Base-by-base conservation (phyloP, 2,797 vertebrate species). In the Sylvilagus floridanus region DNA sequence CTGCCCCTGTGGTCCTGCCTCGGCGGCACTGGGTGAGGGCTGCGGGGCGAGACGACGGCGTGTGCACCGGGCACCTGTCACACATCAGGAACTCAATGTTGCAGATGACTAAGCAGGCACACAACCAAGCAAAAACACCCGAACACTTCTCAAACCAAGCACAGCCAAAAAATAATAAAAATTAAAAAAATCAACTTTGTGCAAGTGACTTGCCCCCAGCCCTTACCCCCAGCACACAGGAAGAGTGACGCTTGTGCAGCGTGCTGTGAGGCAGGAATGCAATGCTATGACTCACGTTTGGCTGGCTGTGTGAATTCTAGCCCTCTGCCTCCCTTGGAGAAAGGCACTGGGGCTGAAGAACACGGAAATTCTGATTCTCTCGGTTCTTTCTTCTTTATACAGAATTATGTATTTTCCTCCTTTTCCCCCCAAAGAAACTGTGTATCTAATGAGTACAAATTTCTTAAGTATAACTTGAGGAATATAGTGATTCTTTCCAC, bases 31-130 rank as follows among this genome's bases (percentile, higher is more conserved):
- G 72, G 35, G 32, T 30, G 4, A 42, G 85, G 60, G 7, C 42
- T 13, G 10, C 12, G 1, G 26, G 32, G n/a, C 32, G 8, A 35
- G 21, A 3, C 0, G 0, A 37, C 19, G 52, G 26, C 9, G 4
- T 28, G 4, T 2, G 4, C 9, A 4, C 22, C 0, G 35, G 79
- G 28, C 2, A 28, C 26, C 24, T 50, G 37, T 60, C 78, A 65
- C 32, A 68, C 69, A 35, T 35, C 35, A 32, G 60, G 52, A 47
- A 8, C 1, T 60, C 35, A 62, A 30, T 1, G 1, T 77, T 63
- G 71, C 65, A 35, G 37, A 54, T 19, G 28, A 94, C 21, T 35
- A 62, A 87, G 50, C 21, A 85, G 69, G 47, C 30, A 84, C 54
- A 22, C 7, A 82, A 66, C 30, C 35, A 28, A 28, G 9, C 16